Evolutionary conservation across 2,888 invertebrate species (phyloP), one percentile per base, ranked within the genome.

Genomic region (Pristionchus entomophagus): DNA sequence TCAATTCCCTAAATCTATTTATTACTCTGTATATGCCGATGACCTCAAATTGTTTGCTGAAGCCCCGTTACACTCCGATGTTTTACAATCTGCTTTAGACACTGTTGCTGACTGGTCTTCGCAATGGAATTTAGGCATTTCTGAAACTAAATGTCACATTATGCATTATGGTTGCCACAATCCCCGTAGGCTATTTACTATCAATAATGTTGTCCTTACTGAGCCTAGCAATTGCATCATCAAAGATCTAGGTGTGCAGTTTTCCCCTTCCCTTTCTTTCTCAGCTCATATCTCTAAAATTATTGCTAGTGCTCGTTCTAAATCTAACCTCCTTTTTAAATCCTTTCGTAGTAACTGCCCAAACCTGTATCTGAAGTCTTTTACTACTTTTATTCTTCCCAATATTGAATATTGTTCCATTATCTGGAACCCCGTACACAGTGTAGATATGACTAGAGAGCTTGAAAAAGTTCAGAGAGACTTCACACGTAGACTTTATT

Each of bases 31-130:
- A 6, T 59, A 59, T 22, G 59, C 59, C 4, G 59, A 59, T 59
- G 59, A 59, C 59, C 59, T 59, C 26, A 59, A 59, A 59, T 59
- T 59, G 26, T 59, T 26, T 59, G 59, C 59, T 26, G 59, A 59
- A 22, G n/a, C 26, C 26, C 59, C 59, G 6, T 26, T 26, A 26
- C 26, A 59, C 12, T 59, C 59, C 26, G n/a, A n/a, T 26, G 59
- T 3, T 6, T 26, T 59, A 6, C 59, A 59, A 59, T 8, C 3
- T 22, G 59, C 59, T 26, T 22, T 59, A 59, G 26, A 59, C 22
- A 17, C 22, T 53, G 53, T 53, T 19, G 8, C 53, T 22, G 12
- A 10, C 19, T 53, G 53, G 53, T 53, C 59, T 26, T 6, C 26
- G 3, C 59, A 59, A 26, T 59, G 59, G 59, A 59, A 59, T 22